Percentiles rank a stretch among this genome's conserved stretches.
Evolutionary conservation across 2,888 invertebrate species (phyloP).

Genomic region (Cheilosia soror): DNA sequence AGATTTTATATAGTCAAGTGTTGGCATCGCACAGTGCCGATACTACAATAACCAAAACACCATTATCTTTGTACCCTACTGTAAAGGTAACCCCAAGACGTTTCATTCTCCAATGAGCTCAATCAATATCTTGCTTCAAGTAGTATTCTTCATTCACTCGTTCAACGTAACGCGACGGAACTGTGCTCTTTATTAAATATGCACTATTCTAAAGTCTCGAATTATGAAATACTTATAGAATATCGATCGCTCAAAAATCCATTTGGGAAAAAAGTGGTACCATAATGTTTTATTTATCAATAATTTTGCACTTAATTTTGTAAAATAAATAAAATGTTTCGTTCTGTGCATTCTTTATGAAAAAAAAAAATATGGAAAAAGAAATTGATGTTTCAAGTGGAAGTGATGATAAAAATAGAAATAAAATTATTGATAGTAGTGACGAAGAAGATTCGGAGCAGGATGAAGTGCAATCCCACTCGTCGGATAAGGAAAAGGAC

Average conservation of each 20-base stretch:
- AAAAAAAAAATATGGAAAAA: slow-evolving; percentile 52
- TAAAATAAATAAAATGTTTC: slow-evolving; percentile 4
- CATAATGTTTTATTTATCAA: background rate
- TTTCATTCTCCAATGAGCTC: slow-evolving; percentile 41
- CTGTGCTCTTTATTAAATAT: slow-evolving; percentile 24
- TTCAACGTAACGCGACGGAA: slow-evolving; percentile 38
- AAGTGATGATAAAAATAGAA: slow-evolving; percentile 53
- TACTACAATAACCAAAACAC: too few relatives aligned
- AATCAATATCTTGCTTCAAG: slow-evolving; percentile 55
- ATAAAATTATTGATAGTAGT: slow-evolving; percentile 56
- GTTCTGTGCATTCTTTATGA: background rate
- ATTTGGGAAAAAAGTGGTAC: slow-evolving; percentile 6
- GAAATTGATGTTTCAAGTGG: slow-evolving; percentile 47
- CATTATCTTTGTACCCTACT: slow-evolving; percentile 23
- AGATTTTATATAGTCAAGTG: too few relatives aligned
- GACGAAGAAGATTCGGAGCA: slow-evolving; percentile 50
- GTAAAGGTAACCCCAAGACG: slow-evolving; percentile 24
- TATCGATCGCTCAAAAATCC: slow-evolving; percentile 56
- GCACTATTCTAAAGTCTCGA: background rate
- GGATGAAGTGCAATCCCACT: slow-evolving; percentile 41
- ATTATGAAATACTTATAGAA: slow-evolving; percentile 37
- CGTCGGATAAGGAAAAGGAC: slow-evolving; percentile 39
- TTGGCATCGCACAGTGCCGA: too few relatives aligned
- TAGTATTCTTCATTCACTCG: slow-evolving; percentile 56
- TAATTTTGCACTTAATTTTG: background rate